A percentile compares a stretch with the other conserved stretches of the same genome.
Evolutionary conservation across 2,113 vertebrate genomes (phyloP).

Genomic region (Otis tarda): DNA sequence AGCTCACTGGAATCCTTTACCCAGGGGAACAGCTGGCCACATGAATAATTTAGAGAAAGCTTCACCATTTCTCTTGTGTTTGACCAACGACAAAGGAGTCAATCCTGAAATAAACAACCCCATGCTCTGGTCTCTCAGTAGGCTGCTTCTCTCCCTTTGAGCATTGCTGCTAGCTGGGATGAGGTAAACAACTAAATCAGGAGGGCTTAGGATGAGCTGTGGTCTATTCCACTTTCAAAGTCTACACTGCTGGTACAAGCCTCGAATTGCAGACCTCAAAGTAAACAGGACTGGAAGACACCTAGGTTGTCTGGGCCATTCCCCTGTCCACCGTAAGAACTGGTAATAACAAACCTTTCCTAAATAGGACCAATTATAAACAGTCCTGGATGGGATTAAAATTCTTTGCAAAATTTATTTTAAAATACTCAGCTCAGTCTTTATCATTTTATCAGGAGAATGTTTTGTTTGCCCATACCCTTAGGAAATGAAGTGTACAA

Average conservation of each 20-base stretch:
- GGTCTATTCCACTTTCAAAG: not conserved
- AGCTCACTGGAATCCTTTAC: not conserved
- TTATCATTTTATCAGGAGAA: not conserved
- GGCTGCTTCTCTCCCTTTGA: not conserved
- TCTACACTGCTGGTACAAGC: not conserved
- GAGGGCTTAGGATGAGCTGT: not conserved
- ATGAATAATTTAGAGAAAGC: constrained; percentile 3
- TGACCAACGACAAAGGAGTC: constrained; percentile 14
- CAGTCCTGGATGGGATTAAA: not conserved
- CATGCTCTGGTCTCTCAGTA: not conserved
- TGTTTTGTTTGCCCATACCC: not conserved
- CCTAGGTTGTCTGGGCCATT: not conserved
- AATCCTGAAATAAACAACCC: not conserved
- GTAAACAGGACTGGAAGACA: not conserved
- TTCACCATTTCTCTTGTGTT: not conserved
- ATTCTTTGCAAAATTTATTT: not conserved
- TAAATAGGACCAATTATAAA: not conserved
- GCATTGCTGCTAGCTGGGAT: not conserved
- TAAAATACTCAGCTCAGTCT: not conserved
- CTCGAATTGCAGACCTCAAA: not conserved
- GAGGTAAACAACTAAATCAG: constrained; percentile 39
- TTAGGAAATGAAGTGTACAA: not conserved
- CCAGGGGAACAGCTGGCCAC: not conserved
- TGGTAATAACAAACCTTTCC: not conserved
- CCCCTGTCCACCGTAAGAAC: not conserved